A percentile compares a stretch with the other conserved stretches of the same genome.
phyloP scores from a whole-genome alignment of 2,113 vertebrate species.

The Prochilodus magdalenae region DNA sequence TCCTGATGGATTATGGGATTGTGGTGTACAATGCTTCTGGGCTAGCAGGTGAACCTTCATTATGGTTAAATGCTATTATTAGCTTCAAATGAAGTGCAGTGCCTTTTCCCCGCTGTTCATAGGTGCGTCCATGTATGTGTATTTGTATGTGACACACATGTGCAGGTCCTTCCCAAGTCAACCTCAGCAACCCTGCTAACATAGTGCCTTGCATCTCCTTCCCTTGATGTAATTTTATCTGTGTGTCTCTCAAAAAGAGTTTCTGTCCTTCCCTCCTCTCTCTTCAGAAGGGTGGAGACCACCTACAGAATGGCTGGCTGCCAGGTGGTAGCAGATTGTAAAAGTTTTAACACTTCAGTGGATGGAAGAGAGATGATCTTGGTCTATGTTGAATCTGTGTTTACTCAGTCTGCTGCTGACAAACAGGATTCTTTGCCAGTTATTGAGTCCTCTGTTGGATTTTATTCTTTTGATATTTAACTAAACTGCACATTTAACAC shows the following conservation, averaged over 20 bases:
- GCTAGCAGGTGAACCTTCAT: constrained; percentile 27
- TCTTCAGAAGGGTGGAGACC: background rate
- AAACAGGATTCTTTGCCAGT: background rate
- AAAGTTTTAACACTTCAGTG: background rate
- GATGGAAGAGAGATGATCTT: background rate
- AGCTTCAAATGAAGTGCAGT: constrained; percentile 55
- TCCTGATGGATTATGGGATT: constrained; percentile 52
- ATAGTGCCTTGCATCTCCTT: constrained; percentile 47
- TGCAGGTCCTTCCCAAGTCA: background rate
- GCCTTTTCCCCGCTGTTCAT: constrained; percentile 55
- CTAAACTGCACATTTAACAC: constrained; percentile 3
- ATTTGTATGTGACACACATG: background rate
- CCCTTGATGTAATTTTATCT: background rate
- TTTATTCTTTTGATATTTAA: background rate
- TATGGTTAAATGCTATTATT: constrained; percentile 25
- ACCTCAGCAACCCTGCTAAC: constrained; percentile 26
- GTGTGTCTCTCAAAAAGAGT: background rate
- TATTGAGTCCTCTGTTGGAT: background rate
- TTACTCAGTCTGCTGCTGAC: constrained; percentile 3
- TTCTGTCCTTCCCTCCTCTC: background rate
- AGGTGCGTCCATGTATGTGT: background rate
- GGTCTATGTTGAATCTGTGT: background rate
- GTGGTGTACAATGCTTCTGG: constrained; percentile 25
- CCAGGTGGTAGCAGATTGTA: background rate
- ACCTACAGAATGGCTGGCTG: constrained; percentile 5